These are phyloP conservation scores for Ectobius pallidus DNA, from an alignment of 2,888 invertebrate species.

Conservation along the genomic window DNA sequence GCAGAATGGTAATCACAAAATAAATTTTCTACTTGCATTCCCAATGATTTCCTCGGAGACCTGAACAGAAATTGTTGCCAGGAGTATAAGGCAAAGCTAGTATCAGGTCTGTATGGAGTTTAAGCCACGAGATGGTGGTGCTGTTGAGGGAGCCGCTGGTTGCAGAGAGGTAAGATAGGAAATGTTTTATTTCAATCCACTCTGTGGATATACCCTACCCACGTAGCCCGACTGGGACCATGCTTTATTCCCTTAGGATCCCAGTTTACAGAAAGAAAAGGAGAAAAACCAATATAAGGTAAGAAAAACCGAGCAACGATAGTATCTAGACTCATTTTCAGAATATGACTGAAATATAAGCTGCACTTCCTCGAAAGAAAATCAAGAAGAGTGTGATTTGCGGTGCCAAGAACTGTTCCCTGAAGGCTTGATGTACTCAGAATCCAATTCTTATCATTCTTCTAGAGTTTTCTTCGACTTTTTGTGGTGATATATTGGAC, in stretches of 20 bases:
- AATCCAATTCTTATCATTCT: no score
- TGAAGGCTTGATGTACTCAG: no score
- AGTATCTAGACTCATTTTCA: neutral
- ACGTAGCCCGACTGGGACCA: neutral
- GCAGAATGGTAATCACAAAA: constrained; percentile 51
- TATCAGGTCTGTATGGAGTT: constrained; percentile 17
- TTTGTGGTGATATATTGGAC: no score
- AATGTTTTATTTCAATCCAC: constrained; percentile 44
- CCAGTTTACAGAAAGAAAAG: constrained; percentile 13
- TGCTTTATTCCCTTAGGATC: constrained; percentile 8
- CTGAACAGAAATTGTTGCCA: constrained; percentile 45
- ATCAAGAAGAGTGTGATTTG: no score
- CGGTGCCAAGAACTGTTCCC: no score
- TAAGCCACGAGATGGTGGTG: constrained; percentile 24
- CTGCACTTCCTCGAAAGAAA: no score
- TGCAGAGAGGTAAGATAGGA: constrained; percentile 7
- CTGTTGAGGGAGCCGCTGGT: constrained; percentile 12
- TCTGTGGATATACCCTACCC: constrained; percentile 14
- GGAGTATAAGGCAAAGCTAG: constrained; percentile 33
- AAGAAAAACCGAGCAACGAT: neutral
- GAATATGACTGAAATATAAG: neutral
- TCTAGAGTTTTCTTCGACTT: no score
- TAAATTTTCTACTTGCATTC: constrained; percentile 74
- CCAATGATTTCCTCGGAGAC: constrained; percentile 81
- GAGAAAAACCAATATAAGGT: neutral